Evolutionary conservation across 2,888 invertebrate genomes (phyloP).

Genomic region (Coenonympha arcania): DNA sequence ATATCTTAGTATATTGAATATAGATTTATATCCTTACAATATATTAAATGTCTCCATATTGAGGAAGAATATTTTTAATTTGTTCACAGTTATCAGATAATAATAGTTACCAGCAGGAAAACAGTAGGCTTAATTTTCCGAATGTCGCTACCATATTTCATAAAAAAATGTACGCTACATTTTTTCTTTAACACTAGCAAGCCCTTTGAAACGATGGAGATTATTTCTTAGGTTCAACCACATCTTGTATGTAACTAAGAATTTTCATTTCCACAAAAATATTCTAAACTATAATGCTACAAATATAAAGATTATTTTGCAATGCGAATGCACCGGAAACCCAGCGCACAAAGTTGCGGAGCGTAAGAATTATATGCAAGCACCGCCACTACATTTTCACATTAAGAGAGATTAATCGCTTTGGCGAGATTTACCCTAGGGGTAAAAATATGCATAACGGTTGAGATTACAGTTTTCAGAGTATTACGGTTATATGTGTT

Average conservation of each 20-base stretch:
- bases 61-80: too few species aligned
- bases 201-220: constrained; percentile 15
- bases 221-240: constrained; percentile 18
- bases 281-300: background rate
- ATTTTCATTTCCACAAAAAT: background rate
- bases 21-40: too few species aligned
- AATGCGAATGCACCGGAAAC: background rate
- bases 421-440: constrained; percentile 28
- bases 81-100: too few species aligned
- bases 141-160: too few species aligned
- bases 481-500: background rate
- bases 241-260: constrained; percentile 6
- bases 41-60: too few species aligned
- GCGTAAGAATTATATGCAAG: constrained; percentile 26
- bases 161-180: too few species aligned
- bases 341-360: background rate
- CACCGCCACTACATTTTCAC: constrained; percentile 22
- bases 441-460: constrained; percentile 14
- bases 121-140: too few species aligned
- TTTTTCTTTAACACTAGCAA: constrained; percentile 11
- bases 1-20: too few species aligned
- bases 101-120: too few species aligned
- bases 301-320: background rate
- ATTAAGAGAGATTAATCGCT: constrained; percentile 33
- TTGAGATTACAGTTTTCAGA: constrained; percentile 9